Evolutionary conservation across 2,113 vertebrate genomes (phyloP).

Genomic region (Halichoeres trimaculatus): DNA sequence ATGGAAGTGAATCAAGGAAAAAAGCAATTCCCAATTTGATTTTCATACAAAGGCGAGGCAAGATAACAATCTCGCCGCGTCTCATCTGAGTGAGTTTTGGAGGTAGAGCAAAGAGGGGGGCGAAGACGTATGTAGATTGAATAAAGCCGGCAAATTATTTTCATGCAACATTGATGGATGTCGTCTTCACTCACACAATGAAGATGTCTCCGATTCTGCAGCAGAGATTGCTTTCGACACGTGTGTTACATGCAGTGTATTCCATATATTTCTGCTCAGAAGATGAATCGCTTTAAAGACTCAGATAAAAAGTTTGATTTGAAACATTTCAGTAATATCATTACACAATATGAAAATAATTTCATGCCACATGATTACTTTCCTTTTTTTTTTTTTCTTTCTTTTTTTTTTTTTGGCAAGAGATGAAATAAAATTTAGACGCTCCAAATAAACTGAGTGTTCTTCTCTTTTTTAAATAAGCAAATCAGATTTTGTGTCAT

Average conservation of each 20-base stretch:
- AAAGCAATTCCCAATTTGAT: constrained; percentile 85
- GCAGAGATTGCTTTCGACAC: constrained; percentile 74
- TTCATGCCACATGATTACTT: constrained; percentile 8
- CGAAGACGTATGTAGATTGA: constrained; percentile 82
- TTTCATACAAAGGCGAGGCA: constrained; percentile 75
- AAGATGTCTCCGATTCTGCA: constrained; percentile 74
- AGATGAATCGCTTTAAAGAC: constrained; percentile 52
- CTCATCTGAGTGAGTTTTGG: constrained; percentile 80
- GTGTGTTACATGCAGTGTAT: constrained; percentile 65
- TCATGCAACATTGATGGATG: constrained; percentile 80
- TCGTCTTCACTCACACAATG: constrained; percentile 81
- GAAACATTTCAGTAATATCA: constrained; percentile 46
- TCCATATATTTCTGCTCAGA: constrained; percentile 45
- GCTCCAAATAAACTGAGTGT: not conserved
- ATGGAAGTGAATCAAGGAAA: constrained; percentile 83
- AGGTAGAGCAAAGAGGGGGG: constrained; percentile 73
- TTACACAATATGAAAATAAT: not conserved
- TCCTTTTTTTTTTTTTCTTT: constrained; percentile 17
- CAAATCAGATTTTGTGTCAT: constrained; percentile 3
- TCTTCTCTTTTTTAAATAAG: not conserved
- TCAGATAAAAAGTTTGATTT: constrained; percentile 37
- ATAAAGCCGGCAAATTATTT: constrained; percentile 85
- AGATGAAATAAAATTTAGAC: constrained; percentile 20
- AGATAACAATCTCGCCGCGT: constrained; percentile 77
- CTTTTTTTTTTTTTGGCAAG: constrained; percentile 15